Conservation (phyloP, 2,888 invertebrate genomes). For the Drosophila setosimentum region DNA sequence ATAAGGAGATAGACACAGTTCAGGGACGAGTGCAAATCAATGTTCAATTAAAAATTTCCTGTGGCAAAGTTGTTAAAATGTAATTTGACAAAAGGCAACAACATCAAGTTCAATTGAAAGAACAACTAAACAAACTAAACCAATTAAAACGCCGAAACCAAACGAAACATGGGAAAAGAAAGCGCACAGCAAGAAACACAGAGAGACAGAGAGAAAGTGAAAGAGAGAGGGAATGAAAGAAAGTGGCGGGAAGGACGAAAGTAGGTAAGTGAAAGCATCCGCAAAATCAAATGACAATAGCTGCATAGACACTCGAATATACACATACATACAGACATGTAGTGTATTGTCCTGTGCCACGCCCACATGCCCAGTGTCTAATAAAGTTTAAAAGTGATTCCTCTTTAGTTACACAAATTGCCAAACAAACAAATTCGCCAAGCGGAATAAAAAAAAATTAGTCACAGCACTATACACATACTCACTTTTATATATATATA, state of each 20-base stretch:
- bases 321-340: slow-evolving; percentile 3
- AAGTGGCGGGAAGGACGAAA: neutral
- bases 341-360: slow-evolving; percentile 53
- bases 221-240: neutral
- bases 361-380: slow-evolving; percentile 43
- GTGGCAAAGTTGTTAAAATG: slow-evolving; percentile 62
- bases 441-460: slow-evolving; percentile 34
- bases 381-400: slow-evolving; percentile 78
- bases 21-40: slow-evolving; percentile 47
- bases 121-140: slow-evolving; percentile 35
- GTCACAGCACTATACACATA: neutral
- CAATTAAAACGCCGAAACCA: slow-evolving; percentile 58
- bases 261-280: slow-evolving; percentile 45
- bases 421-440: slow-evolving; percentile 72
- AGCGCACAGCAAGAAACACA: neutral
- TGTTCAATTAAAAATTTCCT: slow-evolving; percentile 66
- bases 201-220: neutral
- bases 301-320: slow-evolving; percentile 20
- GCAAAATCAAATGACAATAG: slow-evolving; percentile 50
- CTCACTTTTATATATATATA: too few species aligned
- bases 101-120: slow-evolving; percentile 8
- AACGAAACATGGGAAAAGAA: slow-evolving; percentile 43
- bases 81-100: slow-evolving; percentile 62
- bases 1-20: neutral
- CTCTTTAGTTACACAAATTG: slow-evolving; percentile 79